Base-by-base conservation (phyloP, 2,113 vertebrate genomes). In the Petroica traversi region DNA sequence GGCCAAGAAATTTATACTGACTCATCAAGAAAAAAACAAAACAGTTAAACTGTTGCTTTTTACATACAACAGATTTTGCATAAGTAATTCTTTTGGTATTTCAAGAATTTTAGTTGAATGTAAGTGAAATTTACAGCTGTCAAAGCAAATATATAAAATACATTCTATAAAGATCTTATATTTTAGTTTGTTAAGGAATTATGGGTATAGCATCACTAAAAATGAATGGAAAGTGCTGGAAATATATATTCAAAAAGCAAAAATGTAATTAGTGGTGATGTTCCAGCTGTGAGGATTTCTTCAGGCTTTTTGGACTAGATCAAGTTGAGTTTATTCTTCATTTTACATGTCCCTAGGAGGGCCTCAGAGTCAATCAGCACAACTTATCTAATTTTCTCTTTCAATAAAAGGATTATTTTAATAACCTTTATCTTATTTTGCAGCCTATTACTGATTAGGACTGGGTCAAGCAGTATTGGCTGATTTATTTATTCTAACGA, bases 361-460 rank as follows among this genome's bases (percentile, higher is more conserved):
- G 95, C 89, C 91, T 97, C 95, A 96, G 95, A 97, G 92, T 97
- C 96, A 98, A 97, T 97, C 95, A 97, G 92, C 8, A 29, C 92
- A 97, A 97, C 69, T 97, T 96, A 98, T 97, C 97, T 97, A 97
- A 98, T 97, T 98, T 98, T 97, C 93, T 97, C 94, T 97, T 97
- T 97, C 96, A 98, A 91, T 88, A 93, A 94, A 91, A 92, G 94
- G 97, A 95, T 96, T 97, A 96, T 97, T 97, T 98, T 97, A 97
- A 98, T 96, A 98, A 98, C 96, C 83, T 95, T 92, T 95, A 94
- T 95, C 93, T 94, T 97, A 94, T 94, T 95, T 97, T 97, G 92
- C 81, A 95, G 97, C 45, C 94, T 94, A 95, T 82, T 87, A 83
- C 93, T 72, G 45, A 93, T 89, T 82, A 89, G 36, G 77, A 33